Base-by-base conservation (phyloP, 2,113 vertebrate genomes). In the Neoarius graeffei region DNA sequence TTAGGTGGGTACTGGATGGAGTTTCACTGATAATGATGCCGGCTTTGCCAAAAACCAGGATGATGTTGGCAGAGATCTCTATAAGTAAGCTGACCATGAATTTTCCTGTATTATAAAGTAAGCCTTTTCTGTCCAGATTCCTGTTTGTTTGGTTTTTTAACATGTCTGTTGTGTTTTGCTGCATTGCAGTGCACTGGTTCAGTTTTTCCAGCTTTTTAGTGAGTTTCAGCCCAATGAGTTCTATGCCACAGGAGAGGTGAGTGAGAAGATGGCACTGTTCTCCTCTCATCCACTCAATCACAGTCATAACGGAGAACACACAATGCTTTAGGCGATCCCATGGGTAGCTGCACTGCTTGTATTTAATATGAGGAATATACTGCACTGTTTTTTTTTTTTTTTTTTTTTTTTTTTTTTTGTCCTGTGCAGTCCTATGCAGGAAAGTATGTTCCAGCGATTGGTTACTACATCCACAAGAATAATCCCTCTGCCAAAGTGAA, bases 161-260 rank as follows among this genome's bases (percentile, higher is more conserved):
- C 19, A 59, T 64, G 57, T 23, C 86, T 76, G 8, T 5, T 82
- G 1, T 88, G 89, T 90, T 67, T 85, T 91, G 89, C 52, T 89
- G 88, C 87, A 88, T 89, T 88, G 57, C 88, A 96, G 96, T 90
- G 96, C 93, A 7, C 92, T 97, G 77, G 91, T 81, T 56, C 95
- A 95, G 88, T 97, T 98, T 94, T 98, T 96, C 91, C 94, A 95
- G 92, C 90, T 97, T 80, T 98, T 98, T 92, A 95, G 95, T 8
- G 96, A 96, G 66, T 97, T 96, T 92, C 94, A 95, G 92, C 90
- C 95, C 84, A 98, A 97, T 89, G 90, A 96, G 48, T 99, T 97
- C 88, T 97, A 94, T 88, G 94, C 94, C 88, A 96, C 94, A 52
- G 96, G 96, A 83, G 96, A 98, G 96, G 97, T 97, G 30, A 92